Percentiles rank a stretch among this genome's conserved stretches.
These are phyloP conservation scores for Ophonus ardosiacus DNA, from an alignment of 2,888 invertebrate species.

Conservation along the genomic window DNA sequence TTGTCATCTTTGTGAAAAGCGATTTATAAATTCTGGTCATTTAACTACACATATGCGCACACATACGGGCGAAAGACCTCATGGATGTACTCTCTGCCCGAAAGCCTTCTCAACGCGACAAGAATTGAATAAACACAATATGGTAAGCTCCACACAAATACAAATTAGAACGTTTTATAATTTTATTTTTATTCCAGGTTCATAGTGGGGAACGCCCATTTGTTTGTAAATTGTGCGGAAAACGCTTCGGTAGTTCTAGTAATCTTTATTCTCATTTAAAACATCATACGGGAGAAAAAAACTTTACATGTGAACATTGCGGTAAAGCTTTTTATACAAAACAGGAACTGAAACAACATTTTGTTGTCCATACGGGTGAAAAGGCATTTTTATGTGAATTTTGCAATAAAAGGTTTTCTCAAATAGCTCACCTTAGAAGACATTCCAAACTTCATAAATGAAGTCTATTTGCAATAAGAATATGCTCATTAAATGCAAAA, in stretches of 20 bases:
- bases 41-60: slow-evolving; percentile 71
- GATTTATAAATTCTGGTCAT: slow-evolving; percentile 71
- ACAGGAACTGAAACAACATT: slow-evolving; percentile 70
- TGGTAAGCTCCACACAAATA: slow-evolving; percentile 66
- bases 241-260: slow-evolving; percentile 70
- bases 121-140: slow-evolving; percentile 71
- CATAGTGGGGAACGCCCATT: slow-evolving; percentile 71
- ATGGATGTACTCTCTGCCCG: slow-evolving; percentile 69
- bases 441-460: slow-evolving; percentile 70
- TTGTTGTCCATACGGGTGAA: slow-evolving; percentile 70
- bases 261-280: slow-evolving; percentile 71
- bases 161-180: no score
- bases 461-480: neutral
- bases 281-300: slow-evolving; percentile 71
- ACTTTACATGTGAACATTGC: slow-evolving; percentile 71
- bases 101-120: slow-evolving; percentile 71
- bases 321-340: slow-evolving; percentile 71
- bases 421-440: slow-evolving; percentile 70
- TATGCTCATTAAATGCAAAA: neutral
- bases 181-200: slow-evolving; percentile 67
- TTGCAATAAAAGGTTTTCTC: slow-evolving; percentile 70
- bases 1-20: slow-evolving; percentile 71
- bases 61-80: slow-evolving; percentile 70
- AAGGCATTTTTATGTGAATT: slow-evolving; percentile 70
- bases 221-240: slow-evolving; percentile 70